Evolutionary conservation across 2,113 vertebrate genomes (phyloP), one percentile per base, ranked within the genome.

Genomic region (Thymallus thymallus): DNA sequence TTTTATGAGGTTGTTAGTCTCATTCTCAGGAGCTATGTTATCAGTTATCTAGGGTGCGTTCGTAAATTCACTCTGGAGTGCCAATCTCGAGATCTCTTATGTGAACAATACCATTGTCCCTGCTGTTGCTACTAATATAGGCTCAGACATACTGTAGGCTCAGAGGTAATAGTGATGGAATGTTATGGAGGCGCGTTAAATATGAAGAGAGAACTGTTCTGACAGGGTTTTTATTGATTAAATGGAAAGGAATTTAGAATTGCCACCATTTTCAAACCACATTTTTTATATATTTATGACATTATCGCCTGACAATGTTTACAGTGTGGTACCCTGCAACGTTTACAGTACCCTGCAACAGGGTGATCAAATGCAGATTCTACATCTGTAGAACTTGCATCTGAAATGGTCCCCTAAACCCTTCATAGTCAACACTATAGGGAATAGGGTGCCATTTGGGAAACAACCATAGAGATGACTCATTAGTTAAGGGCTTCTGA

Each of bases 401-500:
- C 35, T 41, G 35, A 12, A 41, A 41, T 41, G 35, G 35, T 41
- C 10, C 35, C 35, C 35, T 41, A 41, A 41, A 41, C 35, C 10
- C 9, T 41, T 41, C 35, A 10, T 41, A 41, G 35, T 41, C 9
- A 41, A 41, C 35, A 41, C 35, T 41, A 41, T 51, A 51, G 48
- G 48, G 14, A 51, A 18, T 51, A 51, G 16, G 48, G 48, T 51
- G 48, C 48, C 48, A 51, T 51, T 51, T 51, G 48, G 48, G 48
- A 51, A 1, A 51, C 12, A 14, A 0, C 0, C 1, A 18, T 51
- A 51, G n/a, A 60, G 78, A 73, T 69, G 29, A 69, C 77, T 82
- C 58, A 71, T 24, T 66, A 72, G 76, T 23, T 61, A 72, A 13
- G 29, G 67, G 30, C 73, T 77, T 66, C 70, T 72, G 26, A 82